Conservation (phyloP, 1,140 invertebrate species). For the Chironomus striatipennis region DNA sequence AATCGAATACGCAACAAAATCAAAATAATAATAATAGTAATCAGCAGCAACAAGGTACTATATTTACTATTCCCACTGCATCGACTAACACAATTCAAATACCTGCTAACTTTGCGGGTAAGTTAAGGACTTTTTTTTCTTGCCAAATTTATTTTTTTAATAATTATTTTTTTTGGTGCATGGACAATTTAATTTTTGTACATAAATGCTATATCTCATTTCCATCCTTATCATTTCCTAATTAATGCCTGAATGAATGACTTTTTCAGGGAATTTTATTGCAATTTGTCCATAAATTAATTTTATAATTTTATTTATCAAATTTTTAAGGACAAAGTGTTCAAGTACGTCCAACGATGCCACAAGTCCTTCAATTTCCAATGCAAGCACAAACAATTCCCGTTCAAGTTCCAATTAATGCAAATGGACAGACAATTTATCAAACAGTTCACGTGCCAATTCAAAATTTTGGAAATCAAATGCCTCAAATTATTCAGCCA, state of each 20-base stretch:
- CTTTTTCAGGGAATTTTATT: background rate
- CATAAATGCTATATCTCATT: no score
- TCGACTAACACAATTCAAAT: constrained; percentile 12
- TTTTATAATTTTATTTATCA: background rate
- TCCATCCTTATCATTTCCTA: no score
- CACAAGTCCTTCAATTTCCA: constrained; percentile 64
- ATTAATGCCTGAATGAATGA: no score
- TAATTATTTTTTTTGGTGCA: background rate
- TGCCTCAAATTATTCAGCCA: constrained; percentile 44
- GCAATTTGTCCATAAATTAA: background rate
- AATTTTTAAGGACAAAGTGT: constrained; percentile 58
- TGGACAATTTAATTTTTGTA: background rate
- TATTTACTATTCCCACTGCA: background rate
- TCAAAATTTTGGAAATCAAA: constrained; percentile 54
- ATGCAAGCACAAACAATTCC: constrained; percentile 62
- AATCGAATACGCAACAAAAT: no score
- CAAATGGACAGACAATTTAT: constrained; percentile 84
- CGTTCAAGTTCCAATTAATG: constrained; percentile 84
- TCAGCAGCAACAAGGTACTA: constrained; percentile 15
- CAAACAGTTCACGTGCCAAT: constrained; percentile 88
- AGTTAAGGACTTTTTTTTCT: background rate
- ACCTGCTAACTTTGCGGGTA: constrained; percentile 19
- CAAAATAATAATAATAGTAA: background rate
- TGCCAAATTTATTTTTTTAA: background rate
- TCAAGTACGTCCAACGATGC: constrained; percentile 52